phyloP scores from a whole-genome alignment of 2,888 invertebrate species.

The Trachelus tabidus region DNA sequence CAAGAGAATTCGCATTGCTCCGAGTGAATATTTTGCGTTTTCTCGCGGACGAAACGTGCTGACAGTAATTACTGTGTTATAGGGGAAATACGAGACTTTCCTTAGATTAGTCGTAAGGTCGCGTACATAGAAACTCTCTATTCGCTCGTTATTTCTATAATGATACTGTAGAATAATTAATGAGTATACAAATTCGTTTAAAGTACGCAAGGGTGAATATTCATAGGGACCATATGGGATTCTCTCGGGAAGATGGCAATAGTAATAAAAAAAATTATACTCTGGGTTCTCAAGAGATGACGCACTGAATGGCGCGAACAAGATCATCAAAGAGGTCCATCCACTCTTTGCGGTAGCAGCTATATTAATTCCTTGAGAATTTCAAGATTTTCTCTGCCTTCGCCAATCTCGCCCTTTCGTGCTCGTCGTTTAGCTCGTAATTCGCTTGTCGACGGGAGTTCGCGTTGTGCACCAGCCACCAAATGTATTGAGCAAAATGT shows the following conservation, averaged over 20 bases:
- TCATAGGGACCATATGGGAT: background rate
- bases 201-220: background rate
- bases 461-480: background rate
- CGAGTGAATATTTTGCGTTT: background rate
- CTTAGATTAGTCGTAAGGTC: background rate
- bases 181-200: background rate
- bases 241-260: background rate
- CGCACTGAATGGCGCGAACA: constrained; percentile 53
- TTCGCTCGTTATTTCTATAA: background rate
- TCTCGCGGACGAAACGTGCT: background rate
- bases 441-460: constrained; percentile 21
- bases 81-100: background rate
- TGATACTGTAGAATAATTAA: background rate
- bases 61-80: background rate
- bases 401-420: constrained; percentile 21
- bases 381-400: constrained; percentile 23
- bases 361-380: constrained; percentile 35
- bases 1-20: constrained; percentile 13
- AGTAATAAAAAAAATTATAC: background rate
- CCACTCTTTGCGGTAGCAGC: constrained; percentile 19
- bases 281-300: constrained; percentile 24
- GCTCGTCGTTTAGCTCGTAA: constrained; percentile 26
- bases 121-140: background rate
- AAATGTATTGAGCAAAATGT: background rate
- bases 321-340: constrained; percentile 51